Evolutionary conservation across 1,140 invertebrate genomes (phyloP), one percentile per base, ranked within the genome.

Genomic region (Trichoplusia ni): DNA sequence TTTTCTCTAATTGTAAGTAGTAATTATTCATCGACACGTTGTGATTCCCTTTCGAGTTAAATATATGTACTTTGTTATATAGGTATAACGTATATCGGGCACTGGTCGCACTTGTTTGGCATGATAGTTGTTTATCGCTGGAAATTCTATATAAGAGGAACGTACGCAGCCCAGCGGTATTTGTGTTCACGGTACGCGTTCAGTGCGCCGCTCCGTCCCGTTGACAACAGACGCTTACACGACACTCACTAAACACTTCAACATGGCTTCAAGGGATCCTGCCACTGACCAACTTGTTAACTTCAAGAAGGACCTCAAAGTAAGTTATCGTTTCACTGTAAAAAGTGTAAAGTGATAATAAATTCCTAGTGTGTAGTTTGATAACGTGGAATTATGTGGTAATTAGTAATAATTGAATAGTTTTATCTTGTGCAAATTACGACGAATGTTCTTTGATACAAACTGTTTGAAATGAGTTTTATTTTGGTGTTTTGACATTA

Each of bases 261-360:
- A 79, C 77, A 92, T 92, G 92, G 85, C 91, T 81, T 83, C 86
- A 44, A 90, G 93, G 67, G 94, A 95, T 79, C 92, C 93, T 47
- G 93, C 94, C 2, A 78, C 93, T 2, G 93, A 96, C 46, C 95
- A 96, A 86, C 88, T 96, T 25, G 91, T 92, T 46, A 91, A 94
- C 47, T 95, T 92, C 81, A 94, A 93, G 73, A 93, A 93, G 75
- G 78, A 76, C 1, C 73, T 93, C 19, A 92, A 93, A 92, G 95
- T 95, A 91, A 83, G 84, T 81, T 51, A 38, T 13, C 21, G 13
- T 47, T 31, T 18, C 11, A 16, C 21, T 25, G 7, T 8, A 14
- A 14, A 14, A 8, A n/a, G n/a, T n/a, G n/a, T n/a, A n/a, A 6
- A 44, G 40, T 21, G 38, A 44, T n/a, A 8, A 23, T 21, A 21